These are phyloP conservation scores for Lota lota DNA, from an alignment of 2,113 vertebrate genomes.

Conservation along the genomic window DNA sequence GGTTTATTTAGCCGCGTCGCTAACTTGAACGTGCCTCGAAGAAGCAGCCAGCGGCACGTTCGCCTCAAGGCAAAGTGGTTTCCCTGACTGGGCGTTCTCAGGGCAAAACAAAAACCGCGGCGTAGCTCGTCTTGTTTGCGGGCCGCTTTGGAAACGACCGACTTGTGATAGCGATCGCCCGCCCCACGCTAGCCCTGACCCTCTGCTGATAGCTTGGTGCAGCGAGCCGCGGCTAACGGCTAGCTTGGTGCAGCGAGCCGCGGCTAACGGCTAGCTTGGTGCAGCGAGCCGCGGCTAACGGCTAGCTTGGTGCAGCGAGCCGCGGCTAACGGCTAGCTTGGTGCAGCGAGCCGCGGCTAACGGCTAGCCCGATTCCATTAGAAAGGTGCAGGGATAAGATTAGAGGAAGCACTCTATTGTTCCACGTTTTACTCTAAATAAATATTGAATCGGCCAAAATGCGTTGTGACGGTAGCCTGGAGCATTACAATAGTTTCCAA, in stretches of 20 bases:
- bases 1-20: conserved; percentile 35
- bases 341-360: not conserved
- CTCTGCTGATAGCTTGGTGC: not conserved
- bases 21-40: conserved; percentile 43
- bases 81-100: not conserved
- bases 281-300: not conserved
- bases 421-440: conserved; percentile 3
- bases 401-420: no score
- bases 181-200: no score
- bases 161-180: no score
- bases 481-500: not conserved
- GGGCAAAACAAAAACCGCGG: not conserved
- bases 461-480: conserved; percentile 3
- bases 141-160: not conserved
- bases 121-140: not conserved
- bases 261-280: not conserved
- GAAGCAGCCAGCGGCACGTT: conserved; percentile 14
- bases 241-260: no score
- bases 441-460: not conserved
- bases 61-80: no score
- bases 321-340: not conserved
- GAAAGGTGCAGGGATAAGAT: no score
- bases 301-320: not conserved
- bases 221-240: not conserved
- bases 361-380: no score